A percentile compares a stretch with the other conserved stretches of the same genome.
phyloP scores from a whole-genome alignment of 2,888 invertebrate genomes.

The Tanypteryx hageni region DNA sequence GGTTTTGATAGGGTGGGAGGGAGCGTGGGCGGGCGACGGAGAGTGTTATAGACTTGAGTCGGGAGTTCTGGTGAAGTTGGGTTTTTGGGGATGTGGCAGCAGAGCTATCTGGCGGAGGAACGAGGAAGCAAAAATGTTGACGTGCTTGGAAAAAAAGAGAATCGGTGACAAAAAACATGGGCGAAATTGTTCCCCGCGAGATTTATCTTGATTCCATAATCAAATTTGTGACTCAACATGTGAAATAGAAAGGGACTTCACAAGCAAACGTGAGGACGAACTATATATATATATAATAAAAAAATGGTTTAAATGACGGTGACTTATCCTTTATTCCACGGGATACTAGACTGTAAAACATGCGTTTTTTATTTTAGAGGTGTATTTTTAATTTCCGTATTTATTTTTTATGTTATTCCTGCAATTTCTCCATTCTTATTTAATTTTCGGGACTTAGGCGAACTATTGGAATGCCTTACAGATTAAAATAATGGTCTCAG shows the following conservation, averaged over 20 bases:
- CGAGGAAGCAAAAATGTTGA: constrained; percentile 19
- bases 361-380: not conserved
- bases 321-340: not conserved
- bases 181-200: not conserved
- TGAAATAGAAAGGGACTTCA: too few species aligned
- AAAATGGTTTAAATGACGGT: too few species aligned
- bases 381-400: not conserved
- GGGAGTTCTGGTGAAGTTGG: not conserved
- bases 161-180: not conserved
- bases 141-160: not conserved
- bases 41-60: not conserved
- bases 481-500: too few species aligned
- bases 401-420: not conserved
- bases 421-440: not conserved
- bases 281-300: too few species aligned
- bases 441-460: too few species aligned
- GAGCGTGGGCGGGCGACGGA: not conserved
- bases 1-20: not conserved
- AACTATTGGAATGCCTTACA: too few species aligned
- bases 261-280: too few species aligned
- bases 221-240: not conserved
- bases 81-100: not conserved
- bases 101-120: not conserved
- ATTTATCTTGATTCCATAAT: constrained; percentile 18
- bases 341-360: not conserved